Evolutionary conservation across 1,140 invertebrate species (phyloP), one percentile per base, ranked within the genome.

Genomic region (Drosophila prosaltans): DNA sequence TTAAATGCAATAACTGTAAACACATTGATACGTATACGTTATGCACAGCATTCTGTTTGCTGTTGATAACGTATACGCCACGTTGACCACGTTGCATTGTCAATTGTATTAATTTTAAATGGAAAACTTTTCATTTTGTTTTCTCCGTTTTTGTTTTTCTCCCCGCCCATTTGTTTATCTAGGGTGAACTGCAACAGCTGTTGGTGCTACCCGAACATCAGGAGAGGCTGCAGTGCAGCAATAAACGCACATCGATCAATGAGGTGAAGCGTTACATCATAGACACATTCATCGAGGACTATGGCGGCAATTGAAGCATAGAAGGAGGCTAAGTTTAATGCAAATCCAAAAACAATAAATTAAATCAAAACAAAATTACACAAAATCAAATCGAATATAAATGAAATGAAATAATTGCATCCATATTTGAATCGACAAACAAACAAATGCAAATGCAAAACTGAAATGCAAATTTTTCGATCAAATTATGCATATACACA

Each of bases 261-360:
- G 91, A 92, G 72, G 91, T 92, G 8, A 92, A 92, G 63, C 91
- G 91, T 16, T 92, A 92, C 48, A 92, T 92, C 51, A 92, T 92
- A 69, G 91, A 92, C 74, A 92, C 91, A 65, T 92, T 92, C 69
- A 92, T 92, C 63, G 91, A 91, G 75, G 91, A 92, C 74, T 91
- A 92, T 58, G 81, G 71, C 26, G 63, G 74, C 80, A 88, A 89
- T 80, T 89, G 76, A 88, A 43, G 69, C 32, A 41, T 61, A 45
- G 67, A 51, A 39, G 43, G 43, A 30, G 10, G 41, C 28, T 28
- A 32, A 24, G 67, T 24, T 16, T 30, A 39, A 21, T 26, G 66
- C 48, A 28, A 62, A 62, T 69, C 11, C 11, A 16, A 51, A 62
- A 45, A 51, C 39, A 81, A 41, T 58, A 71, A 48, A 32, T 32